Conservation (phyloP, 2,797 vertebrate species). For the Catamblyrhynchus diadema region DNA sequence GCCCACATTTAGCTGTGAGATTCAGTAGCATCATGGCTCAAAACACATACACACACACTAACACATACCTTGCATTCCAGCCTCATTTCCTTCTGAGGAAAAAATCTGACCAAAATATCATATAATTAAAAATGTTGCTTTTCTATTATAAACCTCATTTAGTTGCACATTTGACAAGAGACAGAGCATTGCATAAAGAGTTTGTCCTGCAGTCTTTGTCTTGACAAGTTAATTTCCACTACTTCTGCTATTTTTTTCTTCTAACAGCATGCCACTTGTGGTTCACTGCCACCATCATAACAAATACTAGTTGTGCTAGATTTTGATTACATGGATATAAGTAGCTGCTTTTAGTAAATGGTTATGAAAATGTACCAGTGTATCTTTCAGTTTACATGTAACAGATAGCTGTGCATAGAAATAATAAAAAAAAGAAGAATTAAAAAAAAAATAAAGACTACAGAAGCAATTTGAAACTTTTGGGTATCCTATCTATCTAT, state of each 20-base stretch:
- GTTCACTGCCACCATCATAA: neutral
- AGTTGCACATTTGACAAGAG: neutral
- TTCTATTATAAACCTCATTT: neutral
- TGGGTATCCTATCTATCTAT: neutral
- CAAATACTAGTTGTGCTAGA: neutral
- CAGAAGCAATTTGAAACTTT: neutral
- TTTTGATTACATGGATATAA: neutral
- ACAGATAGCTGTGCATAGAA: neutral
- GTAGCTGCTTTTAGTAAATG: neutral
- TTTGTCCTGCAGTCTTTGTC: neutral
- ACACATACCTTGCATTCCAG: neutral
- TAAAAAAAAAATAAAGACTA: neutral
- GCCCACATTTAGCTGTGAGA: neutral
- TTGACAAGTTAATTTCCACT: neutral
- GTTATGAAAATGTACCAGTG: neutral
- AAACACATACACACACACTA: rapidly evolving
- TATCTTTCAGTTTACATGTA: neutral
- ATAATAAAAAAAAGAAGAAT: rapidly evolving
- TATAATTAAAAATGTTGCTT: neutral
- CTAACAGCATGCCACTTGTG: neutral
- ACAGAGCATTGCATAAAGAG: neutral
- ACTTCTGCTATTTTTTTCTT: neutral
- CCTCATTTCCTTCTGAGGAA: neutral
- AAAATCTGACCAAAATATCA: neutral
- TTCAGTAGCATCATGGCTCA: neutral